phyloP scores from a whole-genome alignment of 2,888 invertebrate genomes.

The Cabera pusaria region DNA sequence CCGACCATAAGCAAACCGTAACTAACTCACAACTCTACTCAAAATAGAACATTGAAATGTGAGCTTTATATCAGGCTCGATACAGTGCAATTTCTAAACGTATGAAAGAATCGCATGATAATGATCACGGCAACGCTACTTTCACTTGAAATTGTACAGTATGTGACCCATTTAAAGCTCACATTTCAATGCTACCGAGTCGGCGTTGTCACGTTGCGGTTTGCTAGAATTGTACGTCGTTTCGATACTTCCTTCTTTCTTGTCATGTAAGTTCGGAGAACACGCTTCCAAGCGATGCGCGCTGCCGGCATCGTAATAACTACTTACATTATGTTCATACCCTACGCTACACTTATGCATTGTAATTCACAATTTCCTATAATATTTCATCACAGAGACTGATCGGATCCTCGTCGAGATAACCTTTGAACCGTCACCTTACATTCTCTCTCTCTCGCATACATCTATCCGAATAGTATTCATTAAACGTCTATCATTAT shows the following conservation, averaged over 20 bases:
- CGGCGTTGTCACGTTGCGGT: no score
- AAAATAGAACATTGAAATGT: no score
- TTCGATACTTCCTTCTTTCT: slow-evolving; percentile 50
- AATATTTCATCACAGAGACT: slow-evolving; percentile 76
- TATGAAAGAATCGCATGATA: no score
- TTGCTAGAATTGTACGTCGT: no score
- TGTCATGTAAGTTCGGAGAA: slow-evolving; percentile 55
- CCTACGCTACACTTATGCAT: slow-evolving; percentile 57
- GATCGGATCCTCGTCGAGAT: slow-evolving; percentile 63
- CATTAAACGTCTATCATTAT: slow-evolving; percentile 53
- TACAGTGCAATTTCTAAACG: no score
- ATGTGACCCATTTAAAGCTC: no score
- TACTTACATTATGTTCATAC: slow-evolving; percentile 40
- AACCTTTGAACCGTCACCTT: slow-evolving; percentile 65
- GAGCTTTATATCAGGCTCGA: no score
- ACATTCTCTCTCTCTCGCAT: slow-evolving; percentile 64
- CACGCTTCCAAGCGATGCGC: slow-evolving; percentile 38
- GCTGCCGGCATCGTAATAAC: slow-evolving; percentile 49
- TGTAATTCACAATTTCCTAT: slow-evolving; percentile 68
- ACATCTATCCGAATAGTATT: slow-evolving; percentile 54
- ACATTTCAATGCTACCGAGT: no score
- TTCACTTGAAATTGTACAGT: no score
- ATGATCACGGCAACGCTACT: no score
- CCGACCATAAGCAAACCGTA: no score
- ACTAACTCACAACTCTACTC: no score